These are phyloP conservation scores for Lithophane socia DNA, from an alignment of 2,888 invertebrate genomes.

Conservation along the genomic window DNA sequence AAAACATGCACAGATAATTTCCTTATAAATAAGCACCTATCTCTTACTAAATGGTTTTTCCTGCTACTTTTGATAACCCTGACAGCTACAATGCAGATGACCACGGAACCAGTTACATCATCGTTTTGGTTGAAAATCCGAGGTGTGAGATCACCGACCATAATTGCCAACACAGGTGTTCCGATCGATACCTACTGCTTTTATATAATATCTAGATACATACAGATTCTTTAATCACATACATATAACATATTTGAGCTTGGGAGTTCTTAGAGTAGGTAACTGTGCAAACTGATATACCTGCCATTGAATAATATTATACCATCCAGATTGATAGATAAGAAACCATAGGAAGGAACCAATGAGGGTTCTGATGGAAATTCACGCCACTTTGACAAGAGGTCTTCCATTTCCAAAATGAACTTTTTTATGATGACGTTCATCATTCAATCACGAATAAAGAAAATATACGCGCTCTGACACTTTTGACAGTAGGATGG, in stretches of 20 bases:
- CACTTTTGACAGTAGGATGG: no score
- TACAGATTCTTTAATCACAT: no score
- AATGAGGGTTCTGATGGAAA: not conserved
- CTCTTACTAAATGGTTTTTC: not conserved
- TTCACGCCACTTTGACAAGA: no score
- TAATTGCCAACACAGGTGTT: conserved; percentile 15
- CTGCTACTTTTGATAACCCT: conserved; percentile 31
- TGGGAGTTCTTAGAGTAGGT: no score
- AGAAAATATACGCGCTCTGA: no score
- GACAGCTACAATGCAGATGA: conserved; percentile 39
- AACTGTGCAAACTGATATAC: not conserved
- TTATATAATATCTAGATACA: not conserved
- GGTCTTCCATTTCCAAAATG: no score
- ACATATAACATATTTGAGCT: not conserved
- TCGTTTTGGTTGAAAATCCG: conserved; percentile 44
- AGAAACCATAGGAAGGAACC: not conserved
- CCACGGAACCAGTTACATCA: conserved; percentile 54
- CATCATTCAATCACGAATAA: no score
- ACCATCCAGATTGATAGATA: not conserved
- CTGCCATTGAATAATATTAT: not conserved
- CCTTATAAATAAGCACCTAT: no score
- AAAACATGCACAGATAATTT: not conserved
- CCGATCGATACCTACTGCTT: not conserved
- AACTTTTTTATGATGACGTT: no score
- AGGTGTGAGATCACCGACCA: conserved; percentile 51